These are phyloP conservation scores for Acleris sparsana DNA, from an alignment of 2,888 invertebrate species.

Conservation along the genomic window DNA sequence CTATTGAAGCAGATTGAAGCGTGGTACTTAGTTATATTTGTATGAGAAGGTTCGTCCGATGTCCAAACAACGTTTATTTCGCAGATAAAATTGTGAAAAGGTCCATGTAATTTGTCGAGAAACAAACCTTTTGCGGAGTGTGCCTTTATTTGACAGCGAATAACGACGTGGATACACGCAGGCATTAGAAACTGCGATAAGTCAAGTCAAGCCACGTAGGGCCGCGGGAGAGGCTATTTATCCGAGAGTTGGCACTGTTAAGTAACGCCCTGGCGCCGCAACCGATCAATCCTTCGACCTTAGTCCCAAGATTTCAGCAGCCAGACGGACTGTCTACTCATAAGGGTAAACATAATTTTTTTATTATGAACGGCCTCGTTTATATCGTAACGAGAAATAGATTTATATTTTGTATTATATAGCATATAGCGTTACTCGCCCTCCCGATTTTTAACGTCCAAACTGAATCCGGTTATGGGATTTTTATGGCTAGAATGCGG, in stretches of 20 bases:
- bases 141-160: conserved; percentile 28
- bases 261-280: conserved; percentile 6
- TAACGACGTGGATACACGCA: conserved; percentile 27
- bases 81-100: not conserved
- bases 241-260: conserved; percentile 15
- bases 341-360: conserved; percentile 11
- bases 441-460: too few species aligned
- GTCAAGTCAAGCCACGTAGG: conserved; percentile 21
- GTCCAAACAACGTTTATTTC: not conserved
- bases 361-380: conserved; percentile 5
- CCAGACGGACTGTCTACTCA: conserved; percentile 24
- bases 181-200: conserved; percentile 19
- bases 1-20: too few species aligned
- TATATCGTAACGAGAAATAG: too few species aligned
- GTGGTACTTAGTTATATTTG: too few species aligned
- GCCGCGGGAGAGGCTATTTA: conserved; percentile 23
- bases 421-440: too few species aligned
- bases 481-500: too few species aligned
- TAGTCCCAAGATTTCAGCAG: conserved; percentile 18
- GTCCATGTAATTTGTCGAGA: conserved; percentile 13
- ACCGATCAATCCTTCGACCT: conserved; percentile 30
- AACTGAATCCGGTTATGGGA: too few species aligned
- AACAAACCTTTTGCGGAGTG: conserved; percentile 20
- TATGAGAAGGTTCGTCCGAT: too few species aligned
- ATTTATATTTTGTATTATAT: too few species aligned